Conservation (phyloP, 2,113 vertebrate genomes). For the Notothenia rossii region DNA sequence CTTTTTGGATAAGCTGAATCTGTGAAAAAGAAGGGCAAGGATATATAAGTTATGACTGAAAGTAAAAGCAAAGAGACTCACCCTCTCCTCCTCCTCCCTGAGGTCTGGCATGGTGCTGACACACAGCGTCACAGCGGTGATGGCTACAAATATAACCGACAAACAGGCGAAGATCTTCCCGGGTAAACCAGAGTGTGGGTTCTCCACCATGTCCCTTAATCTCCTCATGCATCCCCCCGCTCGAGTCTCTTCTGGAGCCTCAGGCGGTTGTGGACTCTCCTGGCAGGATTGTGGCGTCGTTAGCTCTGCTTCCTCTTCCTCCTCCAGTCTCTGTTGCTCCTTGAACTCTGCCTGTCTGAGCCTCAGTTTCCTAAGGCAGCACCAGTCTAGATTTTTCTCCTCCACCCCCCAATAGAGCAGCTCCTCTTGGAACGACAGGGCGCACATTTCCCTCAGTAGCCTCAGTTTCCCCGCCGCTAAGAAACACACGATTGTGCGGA, state of each 20-base stretch:
- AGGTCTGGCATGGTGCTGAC: conserved; percentile 98
- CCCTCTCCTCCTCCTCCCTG: conserved; percentile 94
- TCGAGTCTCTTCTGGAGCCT: conserved; percentile 71
- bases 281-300: conserved; percentile 72
- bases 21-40: not conserved
- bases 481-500: conserved; percentile 94
- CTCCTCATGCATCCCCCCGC: conserved; percentile 84
- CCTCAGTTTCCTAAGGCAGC: conserved; percentile 91
- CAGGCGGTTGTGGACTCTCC: conserved; percentile 67
- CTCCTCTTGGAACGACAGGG: conserved; percentile 96
- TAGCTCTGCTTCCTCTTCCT: conserved; percentile 80
- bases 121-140: conserved; percentile 95
- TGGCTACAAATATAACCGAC: conserved; percentile 93
- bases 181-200: conserved; percentile 93
- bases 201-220: conserved; percentile 95
- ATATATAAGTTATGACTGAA: not conserved
- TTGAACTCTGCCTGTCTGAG: conserved; percentile 92
- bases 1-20: not conserved
- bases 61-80: conserved; percentile 79
- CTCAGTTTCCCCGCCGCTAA: conserved; percentile 94
- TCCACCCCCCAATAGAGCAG: conserved; percentile 97
- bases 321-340: conserved; percentile 86
- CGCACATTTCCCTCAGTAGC: conserved; percentile 93
- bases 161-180: conserved; percentile 97
- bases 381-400: conserved; percentile 93